These are phyloP conservation scores for Quiscalus mexicanus DNA, from an alignment of 2,113 vertebrate genomes.

Conservation along the genomic window DNA sequence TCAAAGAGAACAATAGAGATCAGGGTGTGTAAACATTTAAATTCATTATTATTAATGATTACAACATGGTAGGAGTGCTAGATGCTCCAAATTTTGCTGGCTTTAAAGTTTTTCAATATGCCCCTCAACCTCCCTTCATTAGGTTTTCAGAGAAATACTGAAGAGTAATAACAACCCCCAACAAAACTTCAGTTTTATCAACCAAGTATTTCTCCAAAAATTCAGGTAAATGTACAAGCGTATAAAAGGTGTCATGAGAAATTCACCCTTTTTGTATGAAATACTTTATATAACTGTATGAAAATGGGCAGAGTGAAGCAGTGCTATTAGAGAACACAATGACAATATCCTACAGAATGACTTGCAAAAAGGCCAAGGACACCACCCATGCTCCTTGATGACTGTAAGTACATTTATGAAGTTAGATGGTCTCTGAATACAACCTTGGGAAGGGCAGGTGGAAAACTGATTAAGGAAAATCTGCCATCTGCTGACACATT, in stretches of 20 bases:
- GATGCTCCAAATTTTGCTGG: neutral
- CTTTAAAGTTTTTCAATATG: neutral
- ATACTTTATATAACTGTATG: neutral
- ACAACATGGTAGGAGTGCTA: neutral
- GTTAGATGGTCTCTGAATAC: neutral
- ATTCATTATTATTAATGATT: conserved; percentile 11
- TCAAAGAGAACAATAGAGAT: conserved; percentile 8
- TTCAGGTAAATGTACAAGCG: neutral
- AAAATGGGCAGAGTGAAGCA: neutral
- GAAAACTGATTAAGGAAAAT: neutral
- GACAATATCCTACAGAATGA: neutral
- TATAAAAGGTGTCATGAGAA: neutral
- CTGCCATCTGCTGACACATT: neutral
- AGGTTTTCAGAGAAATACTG: neutral
- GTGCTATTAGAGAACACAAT: neutral
- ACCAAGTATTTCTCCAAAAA: neutral
- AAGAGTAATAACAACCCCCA: neutral
- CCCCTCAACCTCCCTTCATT: neutral
- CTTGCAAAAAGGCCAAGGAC: neutral
- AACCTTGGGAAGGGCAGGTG: neutral
- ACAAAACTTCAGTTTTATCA: neutral
- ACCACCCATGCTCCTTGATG: neutral
- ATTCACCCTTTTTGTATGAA: neutral
- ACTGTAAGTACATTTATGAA: neutral
- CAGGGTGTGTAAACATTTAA: neutral